Evolutionary conservation across 2,113 vertebrate species (phyloP).

Genomic region (Macaca fascicularis): T2T-MFA8v1.1 NC_088375.1:39926501-39927000

Average conservation of each 20-base stretch:
- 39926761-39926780: background rate
- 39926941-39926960: background rate
- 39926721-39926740: background rate
- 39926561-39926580: background rate
- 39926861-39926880: background rate
- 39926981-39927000: background rate
- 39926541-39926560: background rate
- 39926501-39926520: background rate
- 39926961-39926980: background rate
- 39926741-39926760: background rate
- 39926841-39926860: background rate
- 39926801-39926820: background rate
- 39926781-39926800: background rate
- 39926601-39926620: background rate
- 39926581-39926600: background rate
- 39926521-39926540: background rate
- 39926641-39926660: background rate
- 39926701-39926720: background rate
- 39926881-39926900: background rate
- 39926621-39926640: background rate
- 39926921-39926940: background rate
- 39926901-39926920: background rate
- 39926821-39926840: background rate
- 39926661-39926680: background rate
- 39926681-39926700: background rate